Conservation (phyloP, 2,797 vertebrate species). For the Nyctalus aviator region DNA sequence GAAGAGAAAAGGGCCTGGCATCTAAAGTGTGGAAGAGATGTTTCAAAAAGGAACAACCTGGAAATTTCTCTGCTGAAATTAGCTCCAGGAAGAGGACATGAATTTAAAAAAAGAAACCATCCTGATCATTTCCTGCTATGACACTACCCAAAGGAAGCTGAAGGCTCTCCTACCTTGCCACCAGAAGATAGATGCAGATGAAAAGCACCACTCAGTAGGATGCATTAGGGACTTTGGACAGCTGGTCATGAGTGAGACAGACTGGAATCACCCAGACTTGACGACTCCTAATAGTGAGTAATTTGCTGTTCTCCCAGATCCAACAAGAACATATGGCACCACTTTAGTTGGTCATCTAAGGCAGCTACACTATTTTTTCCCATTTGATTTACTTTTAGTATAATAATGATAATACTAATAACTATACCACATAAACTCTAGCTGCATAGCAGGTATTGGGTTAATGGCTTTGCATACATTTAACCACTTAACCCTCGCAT, state of each 20-base stretch:
- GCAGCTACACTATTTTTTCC: neutral
- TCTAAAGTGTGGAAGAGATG: neutral
- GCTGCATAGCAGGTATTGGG: neutral
- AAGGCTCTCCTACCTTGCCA: neutral
- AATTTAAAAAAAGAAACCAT: neutral
- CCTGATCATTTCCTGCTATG: neutral
- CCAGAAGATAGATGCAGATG: neutral
- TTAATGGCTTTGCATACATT: neutral
- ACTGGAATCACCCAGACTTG: neutral
- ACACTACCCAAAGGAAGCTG: neutral
- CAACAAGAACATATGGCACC: neutral
- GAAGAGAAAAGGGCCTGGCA: neutral
- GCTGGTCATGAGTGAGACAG: neutral
- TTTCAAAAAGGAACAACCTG: neutral
- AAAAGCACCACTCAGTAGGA: no score
- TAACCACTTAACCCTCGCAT: neutral
- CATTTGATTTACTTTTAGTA: slow-evolving; percentile 20
- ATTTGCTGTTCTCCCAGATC: neutral
- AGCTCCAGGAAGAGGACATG: neutral
- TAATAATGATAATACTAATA: neutral
- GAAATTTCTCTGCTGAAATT: neutral
- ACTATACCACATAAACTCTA: neutral
- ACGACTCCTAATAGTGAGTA: neutral
- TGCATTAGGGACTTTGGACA: neutral
- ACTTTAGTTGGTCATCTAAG: neutral